Conservation (phyloP, 2,888 invertebrate species). For the Thysanoteuthis rhombus region DNA sequence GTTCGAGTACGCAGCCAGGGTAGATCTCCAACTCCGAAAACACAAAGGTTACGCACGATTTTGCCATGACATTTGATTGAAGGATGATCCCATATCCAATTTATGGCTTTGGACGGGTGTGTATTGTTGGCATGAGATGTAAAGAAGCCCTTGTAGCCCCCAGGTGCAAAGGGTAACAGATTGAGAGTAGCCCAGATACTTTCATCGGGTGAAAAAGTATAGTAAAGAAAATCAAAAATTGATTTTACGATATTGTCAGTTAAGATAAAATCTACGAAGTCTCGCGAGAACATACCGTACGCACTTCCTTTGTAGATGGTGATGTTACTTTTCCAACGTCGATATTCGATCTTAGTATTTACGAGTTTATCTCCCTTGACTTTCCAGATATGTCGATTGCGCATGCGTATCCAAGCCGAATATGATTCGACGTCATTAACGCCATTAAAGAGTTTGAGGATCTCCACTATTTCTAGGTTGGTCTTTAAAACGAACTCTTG, state of each 20-base stretch:
- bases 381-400: too few relatives aligned
- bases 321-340: too few relatives aligned
- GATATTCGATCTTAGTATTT: too few relatives aligned
- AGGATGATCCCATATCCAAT: conserved; percentile 47
- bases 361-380: conserved; percentile 36
- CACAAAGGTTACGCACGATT: conserved; percentile 45
- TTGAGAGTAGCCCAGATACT: conserved; percentile 62
- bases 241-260: conserved; percentile 46
- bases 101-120: conserved; percentile 43
- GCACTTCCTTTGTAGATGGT: conserved; percentile 58
- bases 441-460: neutral
- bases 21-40: conserved; percentile 53
- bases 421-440: conserved; percentile 33
- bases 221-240: conserved; percentile 49
- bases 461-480: neutral
- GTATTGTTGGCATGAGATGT: too few relatives aligned
- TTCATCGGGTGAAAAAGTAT: conserved; percentile 63
- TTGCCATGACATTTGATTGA: conserved; percentile 43
- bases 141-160: conserved; percentile 31
- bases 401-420: too few relatives aligned
- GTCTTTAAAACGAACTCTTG: conserved; percentile 62
- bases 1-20: conserved; percentile 48
- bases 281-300: conserved; percentile 56
- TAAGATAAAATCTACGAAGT: conserved; percentile 57
- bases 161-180: conserved; percentile 52